Percentiles rank a stretch among this genome's conserved stretches.
phyloP scores from a whole-genome alignment of 2,888 invertebrate genomes.

The Parnassius apollo region DNA sequence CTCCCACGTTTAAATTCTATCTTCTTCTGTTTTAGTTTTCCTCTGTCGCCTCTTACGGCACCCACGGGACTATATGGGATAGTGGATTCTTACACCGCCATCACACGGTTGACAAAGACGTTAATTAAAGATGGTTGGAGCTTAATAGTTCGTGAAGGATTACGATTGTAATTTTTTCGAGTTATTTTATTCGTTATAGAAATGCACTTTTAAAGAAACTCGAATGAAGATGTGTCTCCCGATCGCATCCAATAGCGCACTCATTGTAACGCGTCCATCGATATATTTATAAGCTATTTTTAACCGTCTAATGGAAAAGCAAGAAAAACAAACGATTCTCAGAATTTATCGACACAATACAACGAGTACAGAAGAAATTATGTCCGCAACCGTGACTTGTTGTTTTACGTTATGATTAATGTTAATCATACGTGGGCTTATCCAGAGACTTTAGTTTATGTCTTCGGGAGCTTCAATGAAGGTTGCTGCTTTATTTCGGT shows the following conservation, averaged over 20 bases:
- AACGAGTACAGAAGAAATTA: conserved; percentile 32
- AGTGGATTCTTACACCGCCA: no score
- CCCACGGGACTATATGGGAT: no score
- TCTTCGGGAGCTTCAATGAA: conserved; percentile 15
- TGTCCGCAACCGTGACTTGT: conserved; percentile 33
- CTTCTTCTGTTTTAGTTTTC: no score
- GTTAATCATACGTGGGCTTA: conserved; percentile 28
- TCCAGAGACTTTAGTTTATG: conserved; percentile 23
- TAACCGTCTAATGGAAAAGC: conserved; percentile 33
- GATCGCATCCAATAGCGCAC: conserved; percentile 29
- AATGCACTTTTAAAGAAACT: not conserved
- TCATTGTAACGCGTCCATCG: conserved; percentile 27
- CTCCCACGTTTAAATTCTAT: no score
- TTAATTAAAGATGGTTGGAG: no score
- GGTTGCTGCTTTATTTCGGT: conserved; percentile 18
- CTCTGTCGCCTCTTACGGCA: no score
- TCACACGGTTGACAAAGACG: no score
- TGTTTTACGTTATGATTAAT: conserved; percentile 36
- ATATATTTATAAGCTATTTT: conserved; percentile 33
- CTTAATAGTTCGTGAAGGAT: no score
- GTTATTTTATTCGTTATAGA: not conserved
- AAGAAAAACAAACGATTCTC: conserved; percentile 56
- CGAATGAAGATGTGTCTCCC: conserved; percentile 21
- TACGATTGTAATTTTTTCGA: no score
- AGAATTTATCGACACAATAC: conserved; percentile 47